Evolutionary conservation across 2,888 invertebrate species (phyloP).

Genomic region (Oeneis ivallda): DNA sequence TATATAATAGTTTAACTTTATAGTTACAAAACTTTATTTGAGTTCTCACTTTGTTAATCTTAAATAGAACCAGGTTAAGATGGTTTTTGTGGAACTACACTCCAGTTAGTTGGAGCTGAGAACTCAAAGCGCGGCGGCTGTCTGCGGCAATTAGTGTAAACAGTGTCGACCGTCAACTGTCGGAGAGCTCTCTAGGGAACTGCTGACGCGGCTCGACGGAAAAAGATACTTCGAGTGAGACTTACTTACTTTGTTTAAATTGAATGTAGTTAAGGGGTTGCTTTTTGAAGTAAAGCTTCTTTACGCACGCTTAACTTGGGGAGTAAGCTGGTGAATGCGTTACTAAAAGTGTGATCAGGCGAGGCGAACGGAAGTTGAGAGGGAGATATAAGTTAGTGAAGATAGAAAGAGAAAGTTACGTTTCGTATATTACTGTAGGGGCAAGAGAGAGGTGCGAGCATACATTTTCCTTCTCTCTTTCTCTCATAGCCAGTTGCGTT

Average conservation of each 20-base stretch:
- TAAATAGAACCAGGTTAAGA: conserved; percentile 22
- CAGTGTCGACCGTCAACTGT: conserved; percentile 39
- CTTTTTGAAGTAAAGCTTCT: too few relatives aligned
- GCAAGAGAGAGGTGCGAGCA: too few relatives aligned
- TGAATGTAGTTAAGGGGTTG: conserved; percentile 2
- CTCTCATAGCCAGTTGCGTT: too few relatives aligned
- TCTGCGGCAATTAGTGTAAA: conserved; percentile 73
- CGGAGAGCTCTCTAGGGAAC: conserved; percentile 19
- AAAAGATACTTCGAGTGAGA: conserved; percentile 13
- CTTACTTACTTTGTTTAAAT: neutral
- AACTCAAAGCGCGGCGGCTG: conserved; percentile 47
- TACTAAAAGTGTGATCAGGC: too few relatives aligned
- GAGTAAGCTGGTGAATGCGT: too few relatives aligned
- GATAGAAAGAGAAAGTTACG: too few relatives aligned
- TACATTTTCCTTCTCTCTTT: too few relatives aligned
- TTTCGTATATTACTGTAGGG: too few relatives aligned
- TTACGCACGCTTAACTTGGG: too few relatives aligned
- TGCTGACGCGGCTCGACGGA: conserved; percentile 3
- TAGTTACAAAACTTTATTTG: neutral
- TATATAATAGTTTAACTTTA: neutral
- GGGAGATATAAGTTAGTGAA: too few relatives aligned
- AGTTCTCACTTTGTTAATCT: conserved; percentile 5
- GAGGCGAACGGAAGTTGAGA: too few relatives aligned
- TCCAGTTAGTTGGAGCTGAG: conserved; percentile 18
- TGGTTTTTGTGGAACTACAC: conserved; percentile 14